phyloP scores from a whole-genome alignment of 2,113 vertebrate genomes.

The Poecile atricapillus region DNA sequence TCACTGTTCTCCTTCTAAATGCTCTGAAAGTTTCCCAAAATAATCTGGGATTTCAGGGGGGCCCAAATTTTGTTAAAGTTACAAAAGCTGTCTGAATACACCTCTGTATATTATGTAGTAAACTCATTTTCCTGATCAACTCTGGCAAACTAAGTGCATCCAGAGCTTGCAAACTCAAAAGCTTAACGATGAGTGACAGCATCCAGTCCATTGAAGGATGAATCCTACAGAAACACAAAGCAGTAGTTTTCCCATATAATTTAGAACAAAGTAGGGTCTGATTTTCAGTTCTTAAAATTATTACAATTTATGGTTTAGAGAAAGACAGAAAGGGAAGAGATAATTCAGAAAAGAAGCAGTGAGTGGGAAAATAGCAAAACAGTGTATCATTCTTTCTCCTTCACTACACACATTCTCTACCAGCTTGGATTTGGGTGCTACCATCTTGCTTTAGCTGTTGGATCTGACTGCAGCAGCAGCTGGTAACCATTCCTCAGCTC shows the following conservation, averaged over 20 bases:
- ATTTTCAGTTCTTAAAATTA: neutral
- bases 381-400: neutral
- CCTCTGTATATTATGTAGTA: neutral
- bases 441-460: neutral
- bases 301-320: neutral
- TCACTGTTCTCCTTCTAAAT: neutral
- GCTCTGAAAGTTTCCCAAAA: neutral
- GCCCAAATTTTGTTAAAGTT: neutral
- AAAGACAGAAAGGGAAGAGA: neutral
- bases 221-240: neutral
- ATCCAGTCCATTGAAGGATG: neutral
- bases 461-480: neutral
- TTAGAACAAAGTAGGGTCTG: neutral
- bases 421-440: neutral
- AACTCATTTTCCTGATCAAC: neutral
- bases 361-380: accelerated
- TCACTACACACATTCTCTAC: neutral
- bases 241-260: neutral
- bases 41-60: accelerated
- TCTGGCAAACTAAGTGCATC: neutral
- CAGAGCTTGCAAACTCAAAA: neutral
- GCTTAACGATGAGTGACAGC: neutral
- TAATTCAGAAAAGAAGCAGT: neutral
- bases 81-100: neutral
- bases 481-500: neutral